Conservation (phyloP, 2,113 vertebrate genomes). For the Oceanites oceanicus region DNA sequence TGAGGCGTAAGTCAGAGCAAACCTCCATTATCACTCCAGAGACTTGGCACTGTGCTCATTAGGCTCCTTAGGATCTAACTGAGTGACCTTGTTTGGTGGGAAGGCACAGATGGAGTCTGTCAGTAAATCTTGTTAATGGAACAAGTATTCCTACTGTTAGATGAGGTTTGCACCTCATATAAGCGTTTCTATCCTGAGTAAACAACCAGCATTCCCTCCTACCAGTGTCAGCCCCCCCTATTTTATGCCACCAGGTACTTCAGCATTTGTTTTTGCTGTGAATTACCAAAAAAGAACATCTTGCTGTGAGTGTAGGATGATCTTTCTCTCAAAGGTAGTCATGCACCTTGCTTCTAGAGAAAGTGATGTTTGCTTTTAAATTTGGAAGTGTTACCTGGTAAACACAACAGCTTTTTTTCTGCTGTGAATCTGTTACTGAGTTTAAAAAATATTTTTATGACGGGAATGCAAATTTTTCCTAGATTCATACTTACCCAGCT, state of each 20-base stretch:
- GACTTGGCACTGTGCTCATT: constrained; percentile 73
- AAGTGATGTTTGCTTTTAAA: constrained; percentile 13
- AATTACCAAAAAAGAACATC: constrained; percentile 58
- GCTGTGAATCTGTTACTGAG: not conserved
- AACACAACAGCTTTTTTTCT: not conserved
- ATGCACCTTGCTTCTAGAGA: constrained; percentile 6
- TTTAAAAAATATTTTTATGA: not conserved
- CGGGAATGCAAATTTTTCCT: not conserved
- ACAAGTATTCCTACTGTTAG: constrained; percentile 76
- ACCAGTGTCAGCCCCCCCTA: constrained; percentile 26
- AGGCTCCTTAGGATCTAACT: constrained; percentile 65
- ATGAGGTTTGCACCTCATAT: constrained; percentile 70
- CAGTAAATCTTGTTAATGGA: constrained; percentile 83
- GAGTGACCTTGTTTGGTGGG: constrained; percentile 79
- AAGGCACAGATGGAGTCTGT: constrained; percentile 82
- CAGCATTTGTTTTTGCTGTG: constrained; percentile 42
- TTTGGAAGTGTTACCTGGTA: not conserved
- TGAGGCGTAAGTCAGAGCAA: constrained; percentile 69
- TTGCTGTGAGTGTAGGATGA: constrained; percentile 3
- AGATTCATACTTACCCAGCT: not conserved
- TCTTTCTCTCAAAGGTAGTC: constrained; percentile 8
- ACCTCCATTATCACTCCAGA: constrained; percentile 70
- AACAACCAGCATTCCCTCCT: constrained; percentile 50
- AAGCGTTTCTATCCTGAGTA: constrained; percentile 46
- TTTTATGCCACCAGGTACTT: constrained; percentile 28